phyloP scores from a whole-genome alignment of 1,140 invertebrate species.

The Piezodorus guildinii region DNA sequence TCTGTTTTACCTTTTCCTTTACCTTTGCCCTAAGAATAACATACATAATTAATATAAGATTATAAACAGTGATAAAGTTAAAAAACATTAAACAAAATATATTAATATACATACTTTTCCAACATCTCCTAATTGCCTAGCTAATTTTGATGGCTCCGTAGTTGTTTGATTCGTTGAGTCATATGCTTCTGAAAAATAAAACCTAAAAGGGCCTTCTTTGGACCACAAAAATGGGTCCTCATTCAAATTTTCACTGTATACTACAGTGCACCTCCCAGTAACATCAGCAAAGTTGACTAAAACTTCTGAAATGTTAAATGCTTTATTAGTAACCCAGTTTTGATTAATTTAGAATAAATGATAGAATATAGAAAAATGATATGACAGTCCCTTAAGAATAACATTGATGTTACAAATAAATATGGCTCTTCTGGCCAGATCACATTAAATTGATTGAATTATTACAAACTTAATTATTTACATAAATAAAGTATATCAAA shows the following conservation, averaged over 20 bases:
- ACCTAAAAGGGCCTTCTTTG: slow-evolving; percentile 49
- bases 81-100: not conserved
- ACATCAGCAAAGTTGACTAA: slow-evolving; percentile 41
- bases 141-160: slow-evolving; percentile 47
- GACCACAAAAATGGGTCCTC: slow-evolving; percentile 47
- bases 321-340: no score
- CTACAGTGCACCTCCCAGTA: slow-evolving; percentile 49
- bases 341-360: no score
- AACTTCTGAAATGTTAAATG: slow-evolving; percentile 35
- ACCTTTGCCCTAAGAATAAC: slow-evolving; percentile 33
- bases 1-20: slow-evolving; percentile 47
- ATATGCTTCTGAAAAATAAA: slow-evolving; percentile 66
- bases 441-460: no score
- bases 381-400: no score
- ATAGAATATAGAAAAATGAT: no score
- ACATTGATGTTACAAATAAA: no score
- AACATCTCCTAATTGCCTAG: slow-evolving; percentile 43
- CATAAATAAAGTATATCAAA: no score
- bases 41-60: not conserved
- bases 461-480: no score
- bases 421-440: no score
- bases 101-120: slow-evolving; percentile 39
- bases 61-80: no score
- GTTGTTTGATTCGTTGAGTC: slow-evolving; percentile 45
- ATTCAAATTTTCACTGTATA: slow-evolving; percentile 43